Evolutionary conservation across 2,113 vertebrate species (phyloP).

Genomic region (Lutjanus erythropterus): DNA sequence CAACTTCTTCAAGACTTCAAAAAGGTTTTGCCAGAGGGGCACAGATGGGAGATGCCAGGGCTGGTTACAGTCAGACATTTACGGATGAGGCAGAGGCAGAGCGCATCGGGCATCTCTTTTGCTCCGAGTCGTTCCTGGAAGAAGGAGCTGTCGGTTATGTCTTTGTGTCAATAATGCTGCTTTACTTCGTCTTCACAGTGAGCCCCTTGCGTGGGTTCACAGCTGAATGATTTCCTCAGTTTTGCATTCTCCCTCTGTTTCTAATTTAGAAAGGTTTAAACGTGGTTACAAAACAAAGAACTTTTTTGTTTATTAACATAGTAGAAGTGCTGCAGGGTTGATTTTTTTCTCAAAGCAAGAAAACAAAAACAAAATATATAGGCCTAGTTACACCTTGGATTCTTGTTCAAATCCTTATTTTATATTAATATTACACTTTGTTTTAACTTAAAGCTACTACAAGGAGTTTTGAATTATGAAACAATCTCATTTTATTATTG

Average conservation of each 20-base stretch:
- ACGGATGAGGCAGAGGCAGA: constrained; percentile 48
- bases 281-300: constrained; percentile 58
- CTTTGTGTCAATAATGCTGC: constrained; percentile 48
- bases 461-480: too few species aligned
- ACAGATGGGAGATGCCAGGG: constrained; percentile 79
- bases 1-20: constrained; percentile 77
- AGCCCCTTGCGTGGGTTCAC: constrained; percentile 38
- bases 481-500: too few species aligned
- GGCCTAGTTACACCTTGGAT: constrained; percentile 5
- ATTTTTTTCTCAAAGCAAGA: constrained; percentile 25
- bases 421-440: too few species aligned
- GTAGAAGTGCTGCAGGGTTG: constrained; percentile 24
- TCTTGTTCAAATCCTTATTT: background rate
- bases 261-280: constrained; percentile 68
- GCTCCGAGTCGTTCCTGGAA: constrained; percentile 48
- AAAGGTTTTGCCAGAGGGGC: constrained; percentile 68
- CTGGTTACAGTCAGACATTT: constrained; percentile 67
- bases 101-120: constrained; percentile 44
- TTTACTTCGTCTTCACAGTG: constrained; percentile 49
- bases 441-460: too few species aligned
- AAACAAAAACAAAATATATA: constrained; percentile 22
- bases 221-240: constrained; percentile 48
- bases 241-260: constrained; percentile 70
- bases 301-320: constrained; percentile 23
- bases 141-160: constrained; percentile 26